A percentile compares a stretch with the other conserved stretches of the same genome.
Evolutionary conservation across 2,888 invertebrate species (phyloP).

Genomic region (Agelastica alni): DNA sequence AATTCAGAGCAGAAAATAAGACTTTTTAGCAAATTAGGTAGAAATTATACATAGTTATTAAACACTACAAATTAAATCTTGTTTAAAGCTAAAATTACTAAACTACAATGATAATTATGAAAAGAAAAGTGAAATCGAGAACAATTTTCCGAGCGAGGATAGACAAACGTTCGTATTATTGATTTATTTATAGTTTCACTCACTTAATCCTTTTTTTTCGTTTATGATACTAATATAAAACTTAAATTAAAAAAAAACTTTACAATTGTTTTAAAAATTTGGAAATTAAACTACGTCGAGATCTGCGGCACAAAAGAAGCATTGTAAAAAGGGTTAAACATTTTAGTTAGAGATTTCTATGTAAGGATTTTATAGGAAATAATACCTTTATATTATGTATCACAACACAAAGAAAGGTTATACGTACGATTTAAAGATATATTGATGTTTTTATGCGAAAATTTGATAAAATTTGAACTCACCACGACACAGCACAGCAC

Average conservation of each 20-base stretch:
- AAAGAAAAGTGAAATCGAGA: constrained; percentile 46
- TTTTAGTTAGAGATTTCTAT: constrained; percentile 13
- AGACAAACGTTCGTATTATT: constrained; percentile 52
- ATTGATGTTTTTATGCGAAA: constrained; percentile 44
- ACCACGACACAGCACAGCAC: constrained; percentile 97
- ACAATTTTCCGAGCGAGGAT: constrained; percentile 39
- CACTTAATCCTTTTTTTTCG: not conserved
- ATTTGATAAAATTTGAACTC: constrained; percentile 63
- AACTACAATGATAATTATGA: not conserved
- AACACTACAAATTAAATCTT: no score
- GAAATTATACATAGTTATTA: no score
- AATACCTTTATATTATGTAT: constrained; percentile 12
- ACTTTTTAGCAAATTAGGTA: no score
- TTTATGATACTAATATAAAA: constrained; percentile 20
- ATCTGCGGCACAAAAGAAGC: constrained; percentile 48
- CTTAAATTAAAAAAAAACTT: constrained; percentile 4
- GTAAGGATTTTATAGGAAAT: constrained; percentile 1
- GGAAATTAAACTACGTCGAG: constrained; percentile 42
- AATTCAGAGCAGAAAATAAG: no score
- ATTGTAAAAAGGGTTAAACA: constrained; percentile 38
- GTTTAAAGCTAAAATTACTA: not conserved
- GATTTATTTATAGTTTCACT: constrained; percentile 47
- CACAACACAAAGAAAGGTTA: constrained; percentile 19
- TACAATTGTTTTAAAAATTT: constrained; percentile 5
- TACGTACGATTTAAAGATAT: constrained; percentile 44